Evolutionary conservation across 1,140 invertebrate species (phyloP), one percentile per base, ranked within the genome.

Genomic region (Drosophila subobscura): DNA sequence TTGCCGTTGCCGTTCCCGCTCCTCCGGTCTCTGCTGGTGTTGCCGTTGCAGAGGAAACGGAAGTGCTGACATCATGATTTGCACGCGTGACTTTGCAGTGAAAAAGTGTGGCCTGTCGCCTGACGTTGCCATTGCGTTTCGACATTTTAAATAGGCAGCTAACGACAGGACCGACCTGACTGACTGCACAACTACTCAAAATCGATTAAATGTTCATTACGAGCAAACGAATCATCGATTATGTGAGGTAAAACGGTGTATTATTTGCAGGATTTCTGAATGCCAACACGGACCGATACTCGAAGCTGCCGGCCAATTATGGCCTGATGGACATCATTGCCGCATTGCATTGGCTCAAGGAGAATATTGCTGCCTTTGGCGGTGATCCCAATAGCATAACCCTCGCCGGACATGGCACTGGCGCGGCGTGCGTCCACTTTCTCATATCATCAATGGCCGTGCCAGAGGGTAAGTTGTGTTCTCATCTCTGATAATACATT

Each of bases 241-340:
- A 88, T 61, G 58, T 74, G 68, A 49, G 75, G 59, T 29, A 51
- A 61, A 56, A 40, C 56, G 51, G 20, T 52, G 33, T 37, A 61
- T 50, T 71, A 64, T 57, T 73, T 77, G 20, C 77, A 98, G 97
- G 96, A 77, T 98, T 98, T 92, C 93, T 97, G 54, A 97, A 97
- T 90, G 95, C 96, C 72, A 97, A 97, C 79, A 95, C 96, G 7
- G 96, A 98, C 92, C 94, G 95, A 37, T 95, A 95, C 91, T 94
- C 95, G 59, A 94, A 94, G 72, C 96, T 94, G 44, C 97, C 96
- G 72, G 97, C 96, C 14, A 99, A 99, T 93, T 98, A 98, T 91
- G 98, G 97, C 0, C 93, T 99, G 14, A 97, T 99, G 96, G 98
- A 99, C 92, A 97, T 98, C 92, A 97, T 98, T 77, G 97, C 97